A percentile compares a stretch with the other conserved stretches of the same genome.
Evolutionary conservation across 2,797 vertebrate genomes (phyloP).

Genomic region (Numenius phaeopus): DNA sequence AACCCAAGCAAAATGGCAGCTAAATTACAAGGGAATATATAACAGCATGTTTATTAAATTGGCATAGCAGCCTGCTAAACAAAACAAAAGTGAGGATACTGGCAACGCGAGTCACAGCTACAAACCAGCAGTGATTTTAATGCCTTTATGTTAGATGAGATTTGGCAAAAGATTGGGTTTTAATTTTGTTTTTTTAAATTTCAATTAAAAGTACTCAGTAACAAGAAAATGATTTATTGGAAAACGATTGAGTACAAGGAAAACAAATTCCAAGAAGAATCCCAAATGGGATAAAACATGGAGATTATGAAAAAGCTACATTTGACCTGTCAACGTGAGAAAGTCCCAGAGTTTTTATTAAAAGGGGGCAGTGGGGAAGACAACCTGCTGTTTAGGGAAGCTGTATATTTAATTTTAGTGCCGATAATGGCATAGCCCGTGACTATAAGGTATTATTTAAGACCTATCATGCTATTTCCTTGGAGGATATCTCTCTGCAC

Average conservation of each 20-base stretch:
- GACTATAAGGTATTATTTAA: conserved; percentile 52
- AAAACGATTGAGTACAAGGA: neutral
- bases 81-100: conserved; percentile 21
- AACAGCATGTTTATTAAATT: conserved; percentile 71
- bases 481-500: conserved; percentile 12
- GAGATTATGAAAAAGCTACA: conserved; percentile 18
- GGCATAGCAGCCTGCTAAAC: conserved; percentile 68
- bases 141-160: neutral
- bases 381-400: conserved; percentile 41
- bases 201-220: neutral
- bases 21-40: conserved; percentile 65
- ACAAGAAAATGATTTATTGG: neutral
- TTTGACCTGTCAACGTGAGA: conserved; percentile 26
- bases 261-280: conserved; percentile 3
- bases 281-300: neutral
- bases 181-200: neutral
- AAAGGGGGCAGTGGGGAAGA: conserved; percentile 41
- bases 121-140: neutral
- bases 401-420: conserved; percentile 52
- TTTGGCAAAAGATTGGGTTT: neutral
- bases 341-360: conserved; percentile 40
- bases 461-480: conserved; percentile 27
- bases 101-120: neutral
- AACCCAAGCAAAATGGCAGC: conserved; percentile 68
- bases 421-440: conserved; percentile 14